A percentile compares a stretch with the other conserved stretches of the same genome.
Evolutionary conservation across 2,113 vertebrate genomes (phyloP).

Genomic region (Dermatemys mawii): DNA sequence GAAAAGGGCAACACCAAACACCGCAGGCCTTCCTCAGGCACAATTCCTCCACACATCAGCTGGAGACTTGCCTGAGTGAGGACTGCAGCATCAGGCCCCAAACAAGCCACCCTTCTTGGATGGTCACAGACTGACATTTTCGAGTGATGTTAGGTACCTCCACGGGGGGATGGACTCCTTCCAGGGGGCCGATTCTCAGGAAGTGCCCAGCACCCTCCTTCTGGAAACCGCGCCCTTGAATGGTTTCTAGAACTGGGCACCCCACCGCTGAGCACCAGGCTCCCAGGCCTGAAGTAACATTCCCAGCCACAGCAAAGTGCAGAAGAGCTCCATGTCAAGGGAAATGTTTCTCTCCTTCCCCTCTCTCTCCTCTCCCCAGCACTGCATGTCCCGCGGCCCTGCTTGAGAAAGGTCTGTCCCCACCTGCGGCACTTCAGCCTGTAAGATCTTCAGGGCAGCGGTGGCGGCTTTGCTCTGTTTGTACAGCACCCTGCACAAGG

Average conservation of each 20-base stretch:
- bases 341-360: neutral
- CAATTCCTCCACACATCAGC: neutral
- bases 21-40: neutral
- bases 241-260: neutral
- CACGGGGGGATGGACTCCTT: no score
- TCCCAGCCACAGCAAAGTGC: neutral
- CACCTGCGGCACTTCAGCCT: neutral
- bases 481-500: neutral
- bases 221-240: no score
- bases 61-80: neutral
- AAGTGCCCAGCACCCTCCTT: neutral
- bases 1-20: neutral
- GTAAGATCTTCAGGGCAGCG: neutral
- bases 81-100: neutral
- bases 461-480: neutral
- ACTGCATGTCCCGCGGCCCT: neutral
- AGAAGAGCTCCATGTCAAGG: neutral
- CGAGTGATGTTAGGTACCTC: neutral
- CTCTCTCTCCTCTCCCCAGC: neutral
- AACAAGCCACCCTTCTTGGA: neutral
- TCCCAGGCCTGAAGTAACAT: neutral
- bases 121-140: neutral
- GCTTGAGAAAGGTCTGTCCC: neutral
- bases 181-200: neutral
- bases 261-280: neutral